Base-by-base conservation (phyloP, 53 echinoderm and acorn worm genomes). In the Astropecten irregularis region DNA sequence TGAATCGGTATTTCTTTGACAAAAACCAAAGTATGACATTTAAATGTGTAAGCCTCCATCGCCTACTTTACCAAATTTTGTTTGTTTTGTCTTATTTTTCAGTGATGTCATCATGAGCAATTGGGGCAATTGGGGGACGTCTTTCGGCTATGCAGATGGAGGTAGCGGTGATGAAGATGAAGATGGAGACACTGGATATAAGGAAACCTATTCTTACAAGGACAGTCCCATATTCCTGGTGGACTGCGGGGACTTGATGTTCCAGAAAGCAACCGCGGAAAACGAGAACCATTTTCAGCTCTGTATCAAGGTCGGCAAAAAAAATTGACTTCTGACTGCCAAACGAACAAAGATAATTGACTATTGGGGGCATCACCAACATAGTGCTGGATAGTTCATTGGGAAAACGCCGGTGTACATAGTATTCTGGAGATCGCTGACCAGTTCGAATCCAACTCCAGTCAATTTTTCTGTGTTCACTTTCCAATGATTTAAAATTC, bases 171-270 rank as follows among this genome's bases (percentile, higher is more conserved):
- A 89, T 65, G 90, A 92, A 1, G 95, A 95, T 0, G 93, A 92
- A 2, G 95, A 91, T 63, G 95, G 73, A 27, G 88, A 95, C 9
- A 56, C 65, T n/a, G 92, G 84, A 20, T 91, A 44, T 70, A 84
- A 85, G 40, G 64, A 73, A 56, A 48, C 61, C 61, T 68, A 62
- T 33, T 22, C 67, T 7, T 76, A 71, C 30, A 91, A 88, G 74
- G 96, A 96, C 66, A 76, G 92, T 59, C 66, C 93, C 9, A 93
- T 96, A 61, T 92, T 96, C 76, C 82, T 96, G 27, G 87, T 96
- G 27, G 96, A 96, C 65, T 89, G 87, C 63, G 87, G 87, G 10
- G 54, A 91, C 58, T 68, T 88, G 1, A 96, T 96, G 96, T 93
- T 89, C 52, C 73, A 91, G 53, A 93, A 91, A 55, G 68, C 77